Conservation (phyloP, 1,140 invertebrate genomes). For the Eulimnadia texana region DNA sequence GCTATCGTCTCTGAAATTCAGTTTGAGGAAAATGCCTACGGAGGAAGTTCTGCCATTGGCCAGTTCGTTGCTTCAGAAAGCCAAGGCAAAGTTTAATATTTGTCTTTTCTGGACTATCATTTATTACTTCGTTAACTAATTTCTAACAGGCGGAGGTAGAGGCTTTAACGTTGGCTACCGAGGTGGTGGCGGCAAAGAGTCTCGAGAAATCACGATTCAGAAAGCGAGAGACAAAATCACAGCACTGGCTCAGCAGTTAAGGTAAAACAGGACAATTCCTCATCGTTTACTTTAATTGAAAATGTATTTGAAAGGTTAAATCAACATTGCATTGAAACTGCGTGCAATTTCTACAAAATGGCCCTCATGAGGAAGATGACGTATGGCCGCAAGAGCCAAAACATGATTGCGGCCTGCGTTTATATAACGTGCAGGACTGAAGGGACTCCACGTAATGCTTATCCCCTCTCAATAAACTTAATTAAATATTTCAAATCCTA, state of each 20-base stretch:
- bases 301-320: constrained; percentile 43
- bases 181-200: constrained; percentile 49
- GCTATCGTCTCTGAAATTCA: constrained; percentile 92
- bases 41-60: constrained; percentile 71
- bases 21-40: constrained; percentile 83
- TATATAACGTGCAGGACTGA: constrained; percentile 94
- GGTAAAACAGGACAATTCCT: constrained; percentile 25
- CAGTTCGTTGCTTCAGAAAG: constrained; percentile 84
- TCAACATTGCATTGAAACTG: constrained; percentile 79
- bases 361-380: constrained; percentile 76
- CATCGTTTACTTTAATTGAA: constrained; percentile 1
- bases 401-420: constrained; percentile 91
- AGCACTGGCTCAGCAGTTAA: constrained; percentile 57
- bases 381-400: constrained; percentile 72
- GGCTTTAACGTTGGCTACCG: constrained; percentile 13
- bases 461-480: constrained; percentile 6
- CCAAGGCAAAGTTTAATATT: constrained; percentile 48
- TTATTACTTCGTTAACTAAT: neutral
- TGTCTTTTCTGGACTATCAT: neutral
- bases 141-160: neutral
- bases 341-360: constrained; percentile 94
- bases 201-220: constrained; percentile 70
- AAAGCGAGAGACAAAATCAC: constrained; percentile 74
- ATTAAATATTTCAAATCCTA: too few relatives aligned
- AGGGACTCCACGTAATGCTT: constrained; percentile 82